Percentiles rank a stretch among this genome's conserved stretches.
phyloP scores from a whole-genome alignment of 2,797 vertebrate genomes.

The Pseudocheirus occidentalis region DNA sequence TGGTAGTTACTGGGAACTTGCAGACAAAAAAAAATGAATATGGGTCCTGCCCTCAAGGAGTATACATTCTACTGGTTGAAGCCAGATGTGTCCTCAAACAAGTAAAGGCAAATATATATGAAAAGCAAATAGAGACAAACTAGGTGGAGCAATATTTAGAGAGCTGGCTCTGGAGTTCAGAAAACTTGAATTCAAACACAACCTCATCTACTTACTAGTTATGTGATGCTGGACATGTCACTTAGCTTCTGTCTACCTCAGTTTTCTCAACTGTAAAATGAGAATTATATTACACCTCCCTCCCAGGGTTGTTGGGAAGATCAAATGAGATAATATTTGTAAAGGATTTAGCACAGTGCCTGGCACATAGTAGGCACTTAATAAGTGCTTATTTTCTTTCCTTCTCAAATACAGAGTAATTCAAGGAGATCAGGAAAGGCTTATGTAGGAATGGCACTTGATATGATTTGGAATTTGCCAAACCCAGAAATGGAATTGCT shows the following conservation, averaged over 20 bases:
- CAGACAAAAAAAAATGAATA: neutral
- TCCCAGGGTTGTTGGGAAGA: neutral
- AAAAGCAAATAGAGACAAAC: too few relatives aligned
- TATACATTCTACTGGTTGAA: neutral
- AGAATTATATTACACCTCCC: neutral
- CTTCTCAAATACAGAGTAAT: neutral
- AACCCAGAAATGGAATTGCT: conserved; percentile 1
- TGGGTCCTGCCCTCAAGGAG: neutral
- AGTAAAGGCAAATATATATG: neutral
- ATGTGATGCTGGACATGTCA: neutral
- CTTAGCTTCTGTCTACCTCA: neutral
- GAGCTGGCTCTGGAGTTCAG: neutral
- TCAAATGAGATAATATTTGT: neutral
- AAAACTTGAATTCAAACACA: neutral
- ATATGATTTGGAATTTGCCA: neutral
- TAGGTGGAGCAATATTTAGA: neutral
- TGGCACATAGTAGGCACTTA: neutral
- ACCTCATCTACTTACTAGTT: neutral
- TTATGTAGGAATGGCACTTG: neutral
- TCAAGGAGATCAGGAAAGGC: neutral
- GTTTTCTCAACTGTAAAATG: neutral
- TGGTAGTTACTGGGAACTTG: neutral
- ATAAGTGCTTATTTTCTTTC: neutral
- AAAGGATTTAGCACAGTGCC: neutral
- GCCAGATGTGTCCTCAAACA: neutral